These are phyloP conservation scores for Pammene fasciana DNA, from an alignment of 2,888 invertebrate genomes.

Conservation along the genomic window DNA sequence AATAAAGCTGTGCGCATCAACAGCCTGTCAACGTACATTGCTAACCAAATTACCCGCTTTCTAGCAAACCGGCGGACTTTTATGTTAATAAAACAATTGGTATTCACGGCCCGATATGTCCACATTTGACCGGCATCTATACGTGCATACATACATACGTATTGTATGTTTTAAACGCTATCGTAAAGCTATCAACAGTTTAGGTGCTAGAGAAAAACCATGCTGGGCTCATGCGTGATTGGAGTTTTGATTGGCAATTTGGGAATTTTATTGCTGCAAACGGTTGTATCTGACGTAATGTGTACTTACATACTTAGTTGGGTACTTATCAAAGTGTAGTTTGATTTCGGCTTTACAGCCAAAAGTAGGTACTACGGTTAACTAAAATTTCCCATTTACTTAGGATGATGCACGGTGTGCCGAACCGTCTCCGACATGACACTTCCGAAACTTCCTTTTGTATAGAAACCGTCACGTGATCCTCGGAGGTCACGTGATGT, in stretches of 20 bases:
- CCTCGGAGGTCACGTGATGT: no score
- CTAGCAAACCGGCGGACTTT: slow-evolving; percentile 81
- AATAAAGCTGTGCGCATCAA: slow-evolving; percentile 67
- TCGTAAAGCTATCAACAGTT: slow-evolving; percentile 80
- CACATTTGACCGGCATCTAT: slow-evolving; percentile 82
- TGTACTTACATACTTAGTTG: slow-evolving; percentile 5
- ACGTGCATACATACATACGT: slow-evolving; percentile 63
- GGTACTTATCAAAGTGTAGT: background rate
- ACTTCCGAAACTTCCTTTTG: no score
- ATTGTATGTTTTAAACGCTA: slow-evolving; percentile 82
- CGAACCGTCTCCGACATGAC: no score
- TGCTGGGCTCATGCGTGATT: slow-evolving; percentile 76
- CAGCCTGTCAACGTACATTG: slow-evolving; percentile 70
- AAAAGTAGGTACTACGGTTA: background rate
- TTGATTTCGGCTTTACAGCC: background rate
- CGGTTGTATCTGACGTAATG: slow-evolving; percentile 8
- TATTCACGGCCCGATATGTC: slow-evolving; percentile 75
- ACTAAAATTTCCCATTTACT: no score
- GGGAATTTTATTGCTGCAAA: slow-evolving; percentile 14
- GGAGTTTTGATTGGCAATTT: slow-evolving; percentile 65
- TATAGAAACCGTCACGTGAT: no score
- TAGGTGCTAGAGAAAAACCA: slow-evolving; percentile 73
- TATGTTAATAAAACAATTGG: slow-evolving; percentile 80
- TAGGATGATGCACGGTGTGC: no score
- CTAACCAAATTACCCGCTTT: slow-evolving; percentile 83